phyloP scores from a whole-genome alignment of 2,113 vertebrate genomes.

The Riparia riparia region DNA sequence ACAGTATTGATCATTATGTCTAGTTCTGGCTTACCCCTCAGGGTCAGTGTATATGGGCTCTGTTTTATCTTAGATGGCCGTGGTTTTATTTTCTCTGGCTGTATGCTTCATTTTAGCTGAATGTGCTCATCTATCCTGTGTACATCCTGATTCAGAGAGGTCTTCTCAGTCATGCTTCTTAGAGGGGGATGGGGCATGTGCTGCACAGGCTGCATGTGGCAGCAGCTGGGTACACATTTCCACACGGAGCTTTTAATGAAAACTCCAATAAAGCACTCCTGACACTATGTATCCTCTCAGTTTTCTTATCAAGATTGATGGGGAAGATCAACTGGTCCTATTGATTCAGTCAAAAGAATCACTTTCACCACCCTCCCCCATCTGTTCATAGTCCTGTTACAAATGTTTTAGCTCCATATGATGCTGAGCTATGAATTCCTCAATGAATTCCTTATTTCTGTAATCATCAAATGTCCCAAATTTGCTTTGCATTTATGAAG shows the following conservation, averaged over 20 bases:
- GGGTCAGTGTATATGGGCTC: not conserved
- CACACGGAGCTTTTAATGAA: not conserved
- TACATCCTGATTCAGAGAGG: not conserved
- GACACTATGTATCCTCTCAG: not conserved
- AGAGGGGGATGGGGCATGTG: accelerated
- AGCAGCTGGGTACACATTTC: not conserved
- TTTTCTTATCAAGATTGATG: constrained; percentile 36
- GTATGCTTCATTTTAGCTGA: not conserved
- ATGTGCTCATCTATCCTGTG: not conserved
- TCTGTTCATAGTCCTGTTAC: not conserved
- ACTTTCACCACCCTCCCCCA: not conserved
- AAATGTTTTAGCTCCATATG: not conserved
- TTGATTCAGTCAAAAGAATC: constrained; percentile 3
- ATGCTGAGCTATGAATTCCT: not conserved
- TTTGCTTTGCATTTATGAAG: not conserved
- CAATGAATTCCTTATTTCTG: not conserved
- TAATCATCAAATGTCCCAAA: not conserved
- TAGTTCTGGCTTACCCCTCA: constrained; percentile 5
- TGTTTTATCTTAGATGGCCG: not conserved
- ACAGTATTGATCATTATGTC: constrained; percentile 50
- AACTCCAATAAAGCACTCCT: not conserved
- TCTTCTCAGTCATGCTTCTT: not conserved
- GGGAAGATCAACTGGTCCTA: not conserved
- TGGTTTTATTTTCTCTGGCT: not conserved
- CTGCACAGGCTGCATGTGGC: not conserved